Evolutionary conservation across 1,140 invertebrate genomes (phyloP).

Genomic region (Papilio aristodemus): DNA sequence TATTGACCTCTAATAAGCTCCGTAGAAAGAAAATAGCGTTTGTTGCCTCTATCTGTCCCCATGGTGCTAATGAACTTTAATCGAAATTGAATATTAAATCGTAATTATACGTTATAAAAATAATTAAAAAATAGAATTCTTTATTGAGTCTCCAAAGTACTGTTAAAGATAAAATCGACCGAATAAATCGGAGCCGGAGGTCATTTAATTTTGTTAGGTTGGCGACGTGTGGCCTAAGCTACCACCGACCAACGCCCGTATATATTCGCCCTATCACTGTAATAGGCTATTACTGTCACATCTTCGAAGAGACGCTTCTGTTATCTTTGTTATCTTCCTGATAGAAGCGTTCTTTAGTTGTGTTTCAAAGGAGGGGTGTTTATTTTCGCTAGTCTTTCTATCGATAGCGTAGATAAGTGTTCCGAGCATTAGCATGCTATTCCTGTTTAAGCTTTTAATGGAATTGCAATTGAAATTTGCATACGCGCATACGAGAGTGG

Average conservation of each 20-base stretch:
- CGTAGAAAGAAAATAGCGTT: too few species aligned
- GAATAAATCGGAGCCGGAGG: constrained; percentile 11
- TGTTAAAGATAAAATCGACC: constrained; percentile 14
- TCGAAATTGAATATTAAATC: too few species aligned
- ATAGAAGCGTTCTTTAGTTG: constrained; percentile 28
- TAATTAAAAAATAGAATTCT: neutral
- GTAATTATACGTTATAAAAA: too few species aligned
- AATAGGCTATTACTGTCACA: constrained; percentile 42
- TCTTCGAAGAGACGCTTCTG: constrained; percentile 36
- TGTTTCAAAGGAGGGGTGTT: neutral
- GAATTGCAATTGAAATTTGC: constrained; percentile 30
- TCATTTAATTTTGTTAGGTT: constrained; percentile 32
- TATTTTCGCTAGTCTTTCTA: constrained; percentile 21
- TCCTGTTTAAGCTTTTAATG: constrained; percentile 32
- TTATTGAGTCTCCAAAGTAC: neutral
- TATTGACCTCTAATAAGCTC: too few species aligned
- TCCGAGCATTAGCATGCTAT: constrained; percentile 20
- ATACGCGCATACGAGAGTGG: constrained; percentile 23
- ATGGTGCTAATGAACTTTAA: too few species aligned
- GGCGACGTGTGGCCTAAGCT: constrained; percentile 21
- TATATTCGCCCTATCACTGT: constrained; percentile 42
- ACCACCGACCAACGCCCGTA: constrained; percentile 37
- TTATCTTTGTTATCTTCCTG: constrained; percentile 38
- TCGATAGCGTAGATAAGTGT: constrained; percentile 6
- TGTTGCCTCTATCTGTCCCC: too few species aligned